These are phyloP conservation scores for Drosophila atroscutellata DNA, from an alignment of 2,888 invertebrate species.

Conservation along the genomic window DNA sequence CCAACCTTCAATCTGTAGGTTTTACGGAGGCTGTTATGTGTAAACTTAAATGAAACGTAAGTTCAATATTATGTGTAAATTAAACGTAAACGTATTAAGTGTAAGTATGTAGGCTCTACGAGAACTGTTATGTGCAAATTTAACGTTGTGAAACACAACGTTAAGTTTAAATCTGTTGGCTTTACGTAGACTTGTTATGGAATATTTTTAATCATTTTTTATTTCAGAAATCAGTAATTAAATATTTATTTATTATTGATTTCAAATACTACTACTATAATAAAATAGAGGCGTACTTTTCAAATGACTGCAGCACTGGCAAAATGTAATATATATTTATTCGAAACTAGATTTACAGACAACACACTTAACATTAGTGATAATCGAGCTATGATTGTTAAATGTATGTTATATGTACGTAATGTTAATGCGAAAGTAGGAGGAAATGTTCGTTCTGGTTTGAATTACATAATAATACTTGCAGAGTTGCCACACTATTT, in stretches of 20 bases:
- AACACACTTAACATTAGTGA: conserved; percentile 4
- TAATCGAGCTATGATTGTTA: conserved; percentile 2
- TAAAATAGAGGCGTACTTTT: not conserved
- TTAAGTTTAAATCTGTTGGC: not conserved
- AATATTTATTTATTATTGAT: not conserved
- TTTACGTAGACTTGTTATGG: not conserved
- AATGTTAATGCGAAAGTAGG: not conserved
- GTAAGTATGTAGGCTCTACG: too few species aligned
- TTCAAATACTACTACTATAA: not conserved
- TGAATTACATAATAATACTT: not conserved
- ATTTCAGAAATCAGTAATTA: not conserved
- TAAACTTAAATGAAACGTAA: not conserved
- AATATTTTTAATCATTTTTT: not conserved
- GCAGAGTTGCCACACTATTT: not conserved
- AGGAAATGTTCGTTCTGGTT: not conserved
- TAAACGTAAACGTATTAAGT: too few species aligned
- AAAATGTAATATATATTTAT: conserved; percentile 4
- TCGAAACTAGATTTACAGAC: not conserved
- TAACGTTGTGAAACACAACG: not conserved
- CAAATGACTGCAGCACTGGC: not conserved
- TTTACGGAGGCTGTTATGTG: not conserved
- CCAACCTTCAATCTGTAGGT: not conserved
- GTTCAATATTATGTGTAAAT: too few species aligned
- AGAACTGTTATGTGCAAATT: not conserved
- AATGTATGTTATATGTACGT: not conserved